These are phyloP conservation scores for Anoplius nigerrimus DNA, from an alignment of 2,888 invertebrate species.

Conservation along the genomic window DNA sequence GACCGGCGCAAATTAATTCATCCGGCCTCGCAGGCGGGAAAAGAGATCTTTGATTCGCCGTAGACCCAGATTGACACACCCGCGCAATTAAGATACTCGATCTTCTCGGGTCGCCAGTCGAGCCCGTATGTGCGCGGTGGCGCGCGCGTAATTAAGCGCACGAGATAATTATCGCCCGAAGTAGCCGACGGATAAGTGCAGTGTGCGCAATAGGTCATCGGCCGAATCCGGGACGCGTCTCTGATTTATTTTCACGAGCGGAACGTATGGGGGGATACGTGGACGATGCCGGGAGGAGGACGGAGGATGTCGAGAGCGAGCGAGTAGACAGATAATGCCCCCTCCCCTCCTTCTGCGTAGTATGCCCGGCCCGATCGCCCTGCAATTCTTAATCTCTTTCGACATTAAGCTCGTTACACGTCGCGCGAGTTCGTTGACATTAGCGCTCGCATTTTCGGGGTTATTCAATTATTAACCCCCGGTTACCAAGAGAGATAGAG, in stretches of 20 bases:
- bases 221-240: constrained; percentile 10
- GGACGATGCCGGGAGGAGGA: background rate
- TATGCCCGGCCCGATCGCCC: too few species aligned
- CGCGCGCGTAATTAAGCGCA: too few species aligned
- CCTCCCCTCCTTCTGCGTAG: too few species aligned
- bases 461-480: background rate
- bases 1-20: too few species aligned
- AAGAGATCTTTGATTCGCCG: too few species aligned
- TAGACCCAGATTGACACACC: too few species aligned
- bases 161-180: constrained; percentile 3
- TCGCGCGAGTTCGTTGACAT: constrained; percentile 2
- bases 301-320: too few species aligned
- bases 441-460: constrained; percentile 2
- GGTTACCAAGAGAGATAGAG: background rate
- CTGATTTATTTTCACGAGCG: constrained; percentile 16
- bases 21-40: too few species aligned
- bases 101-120: too few species aligned
- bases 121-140: too few species aligned
- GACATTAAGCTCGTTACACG: background rate
- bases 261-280: constrained; percentile 2
- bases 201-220: constrained; percentile 10
- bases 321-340: constrained; percentile 1
- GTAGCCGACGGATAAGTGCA: background rate
- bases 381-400: constrained; percentile 1
- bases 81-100: too few species aligned